Percentiles rank a stretch among this genome's conserved stretches.
Evolutionary conservation across 2,888 invertebrate genomes (phyloP).

Genomic region (Chaetogeoica ovagalla): DNA sequence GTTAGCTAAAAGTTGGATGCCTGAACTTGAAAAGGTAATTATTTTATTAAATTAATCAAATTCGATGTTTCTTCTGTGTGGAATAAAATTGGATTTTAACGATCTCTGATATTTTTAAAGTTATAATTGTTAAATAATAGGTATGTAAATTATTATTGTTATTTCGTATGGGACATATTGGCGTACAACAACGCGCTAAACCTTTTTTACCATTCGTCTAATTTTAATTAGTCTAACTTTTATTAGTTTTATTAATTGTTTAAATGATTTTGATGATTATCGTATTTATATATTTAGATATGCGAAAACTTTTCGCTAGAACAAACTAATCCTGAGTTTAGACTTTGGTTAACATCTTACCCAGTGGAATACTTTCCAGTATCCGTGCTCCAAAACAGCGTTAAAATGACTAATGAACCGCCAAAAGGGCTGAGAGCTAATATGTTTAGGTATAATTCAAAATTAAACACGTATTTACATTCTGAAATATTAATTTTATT

Average conservation of each 20-base stretch:
- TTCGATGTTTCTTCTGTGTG: not conserved
- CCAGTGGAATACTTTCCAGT: constrained; percentile 77
- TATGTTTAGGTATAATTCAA: constrained; percentile 33
- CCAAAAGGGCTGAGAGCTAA: constrained; percentile 80
- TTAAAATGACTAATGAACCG: constrained; percentile 93
- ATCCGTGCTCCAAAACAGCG: constrained; percentile 81
- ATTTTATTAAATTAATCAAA: not conserved
- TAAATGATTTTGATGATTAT: not conserved
- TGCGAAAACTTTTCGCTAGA: constrained; percentile 82
- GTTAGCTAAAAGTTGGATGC: constrained; percentile 81
- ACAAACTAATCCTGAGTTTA: constrained; percentile 81
- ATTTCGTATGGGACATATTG: not conserved
- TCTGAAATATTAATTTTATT: not conserved
- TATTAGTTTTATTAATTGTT: not conserved
- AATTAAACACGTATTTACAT: not conserved
- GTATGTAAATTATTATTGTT: not conserved
- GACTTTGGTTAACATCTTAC: constrained; percentile 91
- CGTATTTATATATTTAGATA: constrained; percentile 63
- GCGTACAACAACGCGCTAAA: not conserved
- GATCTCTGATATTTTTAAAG: not conserved
- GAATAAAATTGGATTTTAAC: not conserved
- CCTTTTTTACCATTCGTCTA: not conserved
- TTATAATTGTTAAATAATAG: not conserved
- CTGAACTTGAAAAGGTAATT: constrained; percentile 71
- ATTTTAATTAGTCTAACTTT: not conserved